Evolutionary conservation across 2,113 vertebrate genomes (phyloP), one percentile per base, ranked within the genome.

Genomic region (Corvus cornix): DNA sequence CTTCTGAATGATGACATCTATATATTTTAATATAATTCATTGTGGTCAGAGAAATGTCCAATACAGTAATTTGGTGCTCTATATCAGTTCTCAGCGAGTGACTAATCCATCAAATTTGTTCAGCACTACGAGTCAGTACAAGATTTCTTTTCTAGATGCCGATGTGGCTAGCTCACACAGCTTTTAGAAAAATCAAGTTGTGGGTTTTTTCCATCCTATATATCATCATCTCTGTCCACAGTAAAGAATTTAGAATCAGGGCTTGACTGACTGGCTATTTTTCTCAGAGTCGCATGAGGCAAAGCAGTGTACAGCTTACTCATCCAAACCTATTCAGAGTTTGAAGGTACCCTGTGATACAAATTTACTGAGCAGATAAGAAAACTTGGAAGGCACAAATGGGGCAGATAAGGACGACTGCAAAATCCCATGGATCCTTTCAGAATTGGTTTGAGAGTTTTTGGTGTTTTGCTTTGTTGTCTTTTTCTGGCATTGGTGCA

Each of bases 401-500:
- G 87, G 76, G 89, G 83, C 85, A 90, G 95, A 90, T 94, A 96
- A 95, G 80, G 88, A 94, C 74, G 67, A 56, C 84, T 69, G 53
- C n/a, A 95, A 90, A 95, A 82, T 89, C 60, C 82, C 59, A n/a
- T 77, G 84, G 72, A 87, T 84, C 92, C 56, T 96, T 94, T 94
- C 72, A 81, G 64, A 84, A 83, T 49, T 55, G 75, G 41, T 85
- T 93, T 55, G 73, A 93, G 93, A 78, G 56, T 88, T 95, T 95
- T 87, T 80, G 93, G 93, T 95, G 69, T 39, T 97, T 87, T 87
- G 80, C 80, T 96, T 96, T 97, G 94, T 96, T 95, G 83, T 90
- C 76, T 75, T 79, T 95, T 94, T 72, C 82, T 96, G 95, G 90
- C 84, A 70, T 68, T 73, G 89, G 75, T 84, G 73, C 83, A 81